Conservation (phyloP, 2,113 vertebrate genomes). For the Pelecanoides urinatrix region DNA sequence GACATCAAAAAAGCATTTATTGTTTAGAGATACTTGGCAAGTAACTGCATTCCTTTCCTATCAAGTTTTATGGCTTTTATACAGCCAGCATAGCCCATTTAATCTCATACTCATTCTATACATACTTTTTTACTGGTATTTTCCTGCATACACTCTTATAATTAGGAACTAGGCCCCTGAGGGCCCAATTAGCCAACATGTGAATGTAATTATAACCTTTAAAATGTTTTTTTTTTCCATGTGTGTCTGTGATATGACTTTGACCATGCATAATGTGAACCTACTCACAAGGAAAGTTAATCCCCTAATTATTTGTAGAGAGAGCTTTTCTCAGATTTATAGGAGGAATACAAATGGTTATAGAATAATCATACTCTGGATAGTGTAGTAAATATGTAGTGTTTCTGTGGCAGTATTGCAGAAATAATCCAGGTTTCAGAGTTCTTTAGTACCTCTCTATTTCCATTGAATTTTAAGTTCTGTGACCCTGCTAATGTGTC, state of each 20-base stretch:
- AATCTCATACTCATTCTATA: constrained; percentile 73
- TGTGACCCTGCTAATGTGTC: constrained; percentile 19
- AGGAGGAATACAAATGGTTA: constrained; percentile 5
- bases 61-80: constrained; percentile 77
- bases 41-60: constrained; percentile 65
- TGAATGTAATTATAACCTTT: constrained; percentile 77
- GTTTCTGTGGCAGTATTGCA: background rate
- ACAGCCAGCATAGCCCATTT: constrained; percentile 63
- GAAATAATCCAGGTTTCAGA: constrained; percentile 14
- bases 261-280: constrained; percentile 63
- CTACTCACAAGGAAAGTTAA: constrained; percentile 57
- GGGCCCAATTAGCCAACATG: constrained; percentile 79
- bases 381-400: background rate
- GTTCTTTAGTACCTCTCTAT: background rate
- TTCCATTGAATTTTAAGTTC: background rate
- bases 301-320: constrained; percentile 60
- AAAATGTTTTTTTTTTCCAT: constrained; percentile 64
- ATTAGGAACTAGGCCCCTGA: constrained; percentile 75
- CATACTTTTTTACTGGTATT: constrained; percentile 63
- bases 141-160: constrained; percentile 68
- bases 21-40: constrained; percentile 58
- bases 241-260: constrained; percentile 67
- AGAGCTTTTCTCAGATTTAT: constrained; percentile 51
- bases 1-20: constrained; percentile 40
- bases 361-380: background rate